Percentiles rank a stretch among this genome's conserved stretches.
These are phyloP conservation scores for Deilephila porcellus DNA, from an alignment of 2,888 invertebrate genomes.

Conservation along the genomic window DNA sequence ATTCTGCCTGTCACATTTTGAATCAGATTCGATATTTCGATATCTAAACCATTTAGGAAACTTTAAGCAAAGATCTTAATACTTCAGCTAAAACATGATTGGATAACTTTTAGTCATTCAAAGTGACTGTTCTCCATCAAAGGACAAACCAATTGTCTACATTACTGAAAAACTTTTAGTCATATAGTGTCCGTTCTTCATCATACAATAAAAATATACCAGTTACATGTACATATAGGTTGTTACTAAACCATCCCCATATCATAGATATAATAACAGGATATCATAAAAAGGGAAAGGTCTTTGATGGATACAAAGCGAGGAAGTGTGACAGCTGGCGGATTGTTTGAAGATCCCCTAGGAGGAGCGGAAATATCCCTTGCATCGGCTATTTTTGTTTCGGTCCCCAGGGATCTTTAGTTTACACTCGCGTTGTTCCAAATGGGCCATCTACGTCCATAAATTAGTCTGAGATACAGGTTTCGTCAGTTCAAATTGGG, in stretches of 20 bases:
- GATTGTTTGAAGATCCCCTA: slow-evolving; percentile 3
- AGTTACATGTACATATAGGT: no score
- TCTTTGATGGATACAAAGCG: slow-evolving; percentile 13
- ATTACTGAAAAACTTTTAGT: no score
- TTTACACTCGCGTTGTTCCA: slow-evolving; percentile 14
- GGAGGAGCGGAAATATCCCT: slow-evolving; percentile 11
- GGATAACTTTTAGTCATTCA: no score
- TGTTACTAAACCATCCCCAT: not conserved
- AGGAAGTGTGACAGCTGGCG: slow-evolving; percentile 15
- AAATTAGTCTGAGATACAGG: not conserved
- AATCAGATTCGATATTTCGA: no score
- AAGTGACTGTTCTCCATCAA: no score
- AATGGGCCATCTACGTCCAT: slow-evolving; percentile 8
- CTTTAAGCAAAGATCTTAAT: no score
- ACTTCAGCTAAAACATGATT: no score
- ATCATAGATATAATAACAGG: not conserved
- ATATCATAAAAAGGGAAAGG: slow-evolving; percentile 20
- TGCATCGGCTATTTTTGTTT: not conserved
- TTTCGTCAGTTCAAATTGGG: not conserved
- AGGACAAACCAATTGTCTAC: no score
- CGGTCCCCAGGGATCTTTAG: not conserved
- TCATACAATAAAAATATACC: no score
- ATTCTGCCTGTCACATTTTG: no score
- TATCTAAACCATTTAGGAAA: no score
- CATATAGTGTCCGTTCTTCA: no score